A percentile compares a stretch with the other conserved stretches of the same genome.
Conservation (phyloP, 2,797 vertebrate species). For the Poeciliopsis presidionis region DNA sequence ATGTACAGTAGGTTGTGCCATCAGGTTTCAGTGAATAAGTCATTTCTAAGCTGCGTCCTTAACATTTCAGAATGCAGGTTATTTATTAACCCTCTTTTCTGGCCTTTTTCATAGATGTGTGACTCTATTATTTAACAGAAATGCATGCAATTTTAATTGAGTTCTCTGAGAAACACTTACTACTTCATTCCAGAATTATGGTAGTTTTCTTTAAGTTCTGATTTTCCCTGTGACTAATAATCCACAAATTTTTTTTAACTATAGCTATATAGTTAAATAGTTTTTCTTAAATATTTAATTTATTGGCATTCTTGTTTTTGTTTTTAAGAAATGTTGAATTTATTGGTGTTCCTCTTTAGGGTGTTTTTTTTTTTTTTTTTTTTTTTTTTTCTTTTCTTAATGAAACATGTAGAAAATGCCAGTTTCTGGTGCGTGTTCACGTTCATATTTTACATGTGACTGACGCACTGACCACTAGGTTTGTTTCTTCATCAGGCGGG, state of each 20-base stretch:
- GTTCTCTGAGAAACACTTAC: too few species aligned
- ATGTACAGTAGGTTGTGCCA: conserved; percentile 43
- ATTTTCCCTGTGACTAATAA: not conserved
- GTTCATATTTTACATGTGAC: not conserved
- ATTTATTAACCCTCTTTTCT: not conserved
- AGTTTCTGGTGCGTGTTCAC: not conserved
- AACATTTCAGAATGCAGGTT: not conserved
- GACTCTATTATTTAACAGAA: not conserved
- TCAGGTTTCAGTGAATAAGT: conserved; percentile 5
- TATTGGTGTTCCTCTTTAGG: not conserved
- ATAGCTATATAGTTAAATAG: too few species aligned
- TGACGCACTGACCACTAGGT: not conserved
- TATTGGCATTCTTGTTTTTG: not conserved
- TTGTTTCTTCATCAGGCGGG: conserved; percentile 55
- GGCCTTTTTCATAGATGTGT: not conserved
- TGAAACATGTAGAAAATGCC: not conserved
- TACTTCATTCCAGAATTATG: too few species aligned
- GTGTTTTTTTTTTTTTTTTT: not conserved
- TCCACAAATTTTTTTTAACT: not conserved
- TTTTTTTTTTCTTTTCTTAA: not conserved
- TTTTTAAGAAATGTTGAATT: not conserved
- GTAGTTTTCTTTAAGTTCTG: not conserved
- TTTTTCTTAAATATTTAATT: not conserved
- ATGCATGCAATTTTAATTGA: too few species aligned
- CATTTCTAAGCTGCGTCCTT: not conserved